Conservation (phyloP, 1,140 invertebrate species). For the Penaeus chinensis region DNA sequence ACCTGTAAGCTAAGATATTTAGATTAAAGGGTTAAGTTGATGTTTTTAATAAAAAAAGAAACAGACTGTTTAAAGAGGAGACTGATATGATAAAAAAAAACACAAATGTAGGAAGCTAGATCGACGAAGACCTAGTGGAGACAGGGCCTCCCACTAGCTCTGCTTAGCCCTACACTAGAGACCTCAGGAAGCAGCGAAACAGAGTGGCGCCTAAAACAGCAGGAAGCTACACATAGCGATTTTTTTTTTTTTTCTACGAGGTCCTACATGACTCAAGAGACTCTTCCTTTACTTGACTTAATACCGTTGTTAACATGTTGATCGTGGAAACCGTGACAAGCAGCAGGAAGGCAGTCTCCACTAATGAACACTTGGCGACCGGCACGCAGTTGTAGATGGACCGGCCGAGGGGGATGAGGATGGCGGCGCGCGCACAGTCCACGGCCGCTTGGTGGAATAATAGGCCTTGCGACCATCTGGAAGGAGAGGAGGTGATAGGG, state of each 20-base stretch:
- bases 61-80: no score
- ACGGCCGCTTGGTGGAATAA: constrained; percentile 88
- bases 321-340: constrained; percentile 90
- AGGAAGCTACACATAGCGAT: constrained; percentile 18
- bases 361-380: constrained; percentile 87
- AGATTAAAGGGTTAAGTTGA: no score
- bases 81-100: no score
- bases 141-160: not conserved
- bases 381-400: constrained; percentile 86
- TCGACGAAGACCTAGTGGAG: no score
- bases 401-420: constrained; percentile 82
- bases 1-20: no score
- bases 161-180: not conserved
- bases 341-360: constrained; percentile 89
- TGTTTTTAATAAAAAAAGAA: no score
- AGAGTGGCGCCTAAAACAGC: not conserved
- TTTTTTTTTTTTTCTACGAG: not conserved
- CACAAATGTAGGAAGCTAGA: no score
- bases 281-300: constrained; percentile 64
- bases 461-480: constrained; percentile 77
- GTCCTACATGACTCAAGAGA: constrained; percentile 47
- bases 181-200: constrained; percentile 10
- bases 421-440: constrained; percentile 84
- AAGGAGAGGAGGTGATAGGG: not conserved
- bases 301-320: constrained; percentile 85